phyloP scores from a whole-genome alignment of 2,888 invertebrate species.

The Lydus trimaculatus region DNA sequence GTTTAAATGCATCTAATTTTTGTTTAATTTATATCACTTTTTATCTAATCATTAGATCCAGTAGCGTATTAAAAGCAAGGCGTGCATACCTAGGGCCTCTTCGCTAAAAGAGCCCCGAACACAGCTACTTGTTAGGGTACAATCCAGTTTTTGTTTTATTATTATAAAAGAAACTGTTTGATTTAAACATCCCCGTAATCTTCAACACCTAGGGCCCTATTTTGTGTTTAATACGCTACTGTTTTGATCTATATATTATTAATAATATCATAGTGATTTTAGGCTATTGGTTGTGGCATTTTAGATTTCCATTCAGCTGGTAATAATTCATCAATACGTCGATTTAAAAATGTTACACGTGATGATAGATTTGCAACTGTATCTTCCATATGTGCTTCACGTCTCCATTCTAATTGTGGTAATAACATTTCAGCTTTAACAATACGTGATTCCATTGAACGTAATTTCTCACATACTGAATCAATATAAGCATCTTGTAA shows the following conservation, averaged over 20 bases:
- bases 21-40: too few relatives aligned
- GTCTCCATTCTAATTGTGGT: constrained; percentile 58
- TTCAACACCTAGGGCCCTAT: too few relatives aligned
- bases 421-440: constrained; percentile 57
- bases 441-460: constrained; percentile 60
- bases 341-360: constrained; percentile 61
- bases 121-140: too few relatives aligned
- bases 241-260: too few relatives aligned
- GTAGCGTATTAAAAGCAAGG: too few relatives aligned
- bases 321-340: constrained; percentile 61
- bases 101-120: too few relatives aligned
- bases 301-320: constrained; percentile 60
- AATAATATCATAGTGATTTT: constrained; percentile 30
- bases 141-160: too few relatives aligned
- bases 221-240: too few relatives aligned
- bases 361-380: constrained; percentile 58
- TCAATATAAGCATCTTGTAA: constrained; percentile 62
- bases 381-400: constrained; percentile 61
- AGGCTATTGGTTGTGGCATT: constrained; percentile 51
- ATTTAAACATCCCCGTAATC: too few relatives aligned
- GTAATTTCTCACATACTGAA: constrained; percentile 60
- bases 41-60: too few relatives aligned
- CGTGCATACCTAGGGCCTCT: too few relatives aligned
- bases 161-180: too few relatives aligned
- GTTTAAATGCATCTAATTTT: background rate